Evolutionary conservation across 2,797 vertebrate species (phyloP).

Genomic region (Limosa lapponica): DNA sequence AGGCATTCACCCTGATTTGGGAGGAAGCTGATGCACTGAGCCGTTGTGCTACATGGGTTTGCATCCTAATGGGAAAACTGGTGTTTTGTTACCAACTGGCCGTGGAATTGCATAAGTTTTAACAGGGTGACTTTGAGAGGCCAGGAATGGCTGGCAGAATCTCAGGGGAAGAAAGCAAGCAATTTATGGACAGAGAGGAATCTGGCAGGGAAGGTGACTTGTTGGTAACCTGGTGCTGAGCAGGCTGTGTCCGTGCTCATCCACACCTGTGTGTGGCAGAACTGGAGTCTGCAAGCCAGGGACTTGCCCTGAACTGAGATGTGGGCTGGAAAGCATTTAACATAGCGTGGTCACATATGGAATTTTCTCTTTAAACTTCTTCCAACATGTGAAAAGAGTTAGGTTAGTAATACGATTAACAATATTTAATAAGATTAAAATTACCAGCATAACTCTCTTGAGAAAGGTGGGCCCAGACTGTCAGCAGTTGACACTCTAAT

Average conservation of each 20-base stretch:
- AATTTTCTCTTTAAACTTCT: slow-evolving; percentile 53
- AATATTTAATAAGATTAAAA: slow-evolving; percentile 69
- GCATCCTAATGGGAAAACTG: neutral
- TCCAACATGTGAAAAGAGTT: slow-evolving; percentile 69
- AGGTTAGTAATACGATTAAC: slow-evolving; percentile 70
- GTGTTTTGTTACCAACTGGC: neutral
- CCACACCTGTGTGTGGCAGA: neutral
- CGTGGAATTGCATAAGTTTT: neutral
- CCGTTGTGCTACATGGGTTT: neutral
- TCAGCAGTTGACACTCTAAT: slow-evolving; percentile 27
- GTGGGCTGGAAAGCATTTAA: neutral
- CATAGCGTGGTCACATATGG: neutral
- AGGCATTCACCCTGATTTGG: neutral
- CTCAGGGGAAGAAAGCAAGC: neutral
- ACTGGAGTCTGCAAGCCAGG: neutral
- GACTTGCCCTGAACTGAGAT: neutral
- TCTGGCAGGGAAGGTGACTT: neutral
- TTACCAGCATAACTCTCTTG: slow-evolving; percentile 47
- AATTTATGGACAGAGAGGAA: neutral
- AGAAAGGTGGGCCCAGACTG: slow-evolving; percentile 30
- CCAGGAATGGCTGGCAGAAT: neutral
- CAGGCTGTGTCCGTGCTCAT: neutral
- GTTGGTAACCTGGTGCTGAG: neutral
- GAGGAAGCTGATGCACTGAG: neutral
- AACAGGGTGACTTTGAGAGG: neutral